These are phyloP conservation scores for Eurypyga helias DNA, from an alignment of 2,113 vertebrate species.

Conservation along the genomic window DNA sequence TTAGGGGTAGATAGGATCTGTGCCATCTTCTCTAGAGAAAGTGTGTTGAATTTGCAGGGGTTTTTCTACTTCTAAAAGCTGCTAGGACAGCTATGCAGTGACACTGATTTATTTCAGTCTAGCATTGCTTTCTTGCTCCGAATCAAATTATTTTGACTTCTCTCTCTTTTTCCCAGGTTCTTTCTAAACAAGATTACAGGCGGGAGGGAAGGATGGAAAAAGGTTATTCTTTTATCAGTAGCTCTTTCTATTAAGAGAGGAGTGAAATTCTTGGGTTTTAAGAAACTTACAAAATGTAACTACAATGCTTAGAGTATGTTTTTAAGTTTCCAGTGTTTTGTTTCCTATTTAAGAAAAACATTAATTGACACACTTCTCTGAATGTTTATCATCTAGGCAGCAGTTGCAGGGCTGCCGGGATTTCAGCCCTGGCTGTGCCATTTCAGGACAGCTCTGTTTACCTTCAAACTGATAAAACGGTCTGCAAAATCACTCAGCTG, in stretches of 20 bases:
- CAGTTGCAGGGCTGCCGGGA: neutral
- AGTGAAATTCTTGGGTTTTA: neutral
- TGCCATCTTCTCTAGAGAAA: neutral
- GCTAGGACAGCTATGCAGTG: neutral
- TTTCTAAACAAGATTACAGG: neutral
- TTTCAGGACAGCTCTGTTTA: neutral
- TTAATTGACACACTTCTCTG: neutral
- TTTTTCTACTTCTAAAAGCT: neutral
- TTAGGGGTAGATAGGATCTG: neutral
- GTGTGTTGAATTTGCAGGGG: neutral
- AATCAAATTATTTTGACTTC: slow-evolving; percentile 1
- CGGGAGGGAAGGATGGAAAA: neutral
- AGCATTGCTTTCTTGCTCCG: neutral
- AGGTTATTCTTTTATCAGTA: neutral
- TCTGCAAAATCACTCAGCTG: neutral
- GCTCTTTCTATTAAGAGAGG: neutral
- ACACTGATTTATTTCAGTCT: neutral
- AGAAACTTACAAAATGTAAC: neutral
- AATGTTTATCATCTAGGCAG: neutral
- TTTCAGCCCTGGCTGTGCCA: neutral
- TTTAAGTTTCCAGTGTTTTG: neutral
- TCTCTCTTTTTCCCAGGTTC: neutral
- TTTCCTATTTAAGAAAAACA: neutral
- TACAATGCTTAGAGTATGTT: neutral
- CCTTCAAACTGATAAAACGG: neutral